Percentiles rank a stretch among this genome's conserved stretches.
Conservation (phyloP, 1,140 invertebrate genomes). For the Aphaenogaster ashmeadi region DNA sequence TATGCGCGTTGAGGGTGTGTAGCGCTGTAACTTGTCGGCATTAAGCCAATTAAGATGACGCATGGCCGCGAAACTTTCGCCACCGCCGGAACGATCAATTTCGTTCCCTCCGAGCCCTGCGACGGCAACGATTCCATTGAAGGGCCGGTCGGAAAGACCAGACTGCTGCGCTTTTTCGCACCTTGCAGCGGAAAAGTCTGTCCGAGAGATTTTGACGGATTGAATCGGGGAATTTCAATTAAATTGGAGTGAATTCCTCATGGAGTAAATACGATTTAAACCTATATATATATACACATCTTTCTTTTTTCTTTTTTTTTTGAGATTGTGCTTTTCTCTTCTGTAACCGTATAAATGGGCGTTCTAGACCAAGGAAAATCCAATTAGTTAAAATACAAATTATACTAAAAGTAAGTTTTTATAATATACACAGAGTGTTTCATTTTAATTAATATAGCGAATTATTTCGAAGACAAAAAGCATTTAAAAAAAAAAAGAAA, state of each 20-base stretch:
- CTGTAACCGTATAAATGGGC: background rate
- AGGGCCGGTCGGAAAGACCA: background rate
- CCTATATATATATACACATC: background rate
- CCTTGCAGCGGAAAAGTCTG: background rate
- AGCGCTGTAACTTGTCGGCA: conserved; percentile 82
- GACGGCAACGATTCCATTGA: conserved; percentile 25
- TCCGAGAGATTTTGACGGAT: conserved; percentile 4
- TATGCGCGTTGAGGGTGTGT: conserved; percentile 33
- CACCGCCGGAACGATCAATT: conserved; percentile 79
- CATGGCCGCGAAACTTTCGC: conserved; percentile 81
- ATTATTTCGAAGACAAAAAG: background rate
- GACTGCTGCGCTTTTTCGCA: background rate
- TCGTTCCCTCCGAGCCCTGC: conserved; percentile 23
- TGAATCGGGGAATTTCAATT: conserved; percentile 4
- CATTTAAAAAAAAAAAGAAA: background rate
- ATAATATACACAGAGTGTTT: background rate
- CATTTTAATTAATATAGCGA: background rate
- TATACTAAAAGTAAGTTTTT: background rate
- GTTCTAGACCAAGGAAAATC: background rate
- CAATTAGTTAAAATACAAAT: background rate
- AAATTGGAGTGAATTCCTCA: background rate
- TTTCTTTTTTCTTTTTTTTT: background rate
- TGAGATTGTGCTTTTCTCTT: background rate
- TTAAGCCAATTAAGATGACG: conserved; percentile 86
- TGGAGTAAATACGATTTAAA: background rate